Percentiles rank a stretch among this genome's conserved stretches.
Evolutionary conservation across 2,797 vertebrate genomes (phyloP).

Genomic region (Vespertilio murinus): DNA sequence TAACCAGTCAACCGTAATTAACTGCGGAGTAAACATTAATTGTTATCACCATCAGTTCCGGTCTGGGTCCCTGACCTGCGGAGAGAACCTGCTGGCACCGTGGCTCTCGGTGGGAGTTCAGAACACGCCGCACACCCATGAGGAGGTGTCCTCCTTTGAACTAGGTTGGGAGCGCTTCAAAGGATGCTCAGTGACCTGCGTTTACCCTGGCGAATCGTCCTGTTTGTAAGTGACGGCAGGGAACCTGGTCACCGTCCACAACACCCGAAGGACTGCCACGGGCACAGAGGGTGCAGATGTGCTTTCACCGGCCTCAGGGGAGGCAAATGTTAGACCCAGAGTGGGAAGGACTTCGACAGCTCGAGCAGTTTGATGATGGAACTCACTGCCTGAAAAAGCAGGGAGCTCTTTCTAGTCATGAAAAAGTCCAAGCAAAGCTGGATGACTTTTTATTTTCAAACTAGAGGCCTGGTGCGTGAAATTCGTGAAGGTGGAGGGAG

Average conservation of each 20-base stretch:
- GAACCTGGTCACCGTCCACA: background rate
- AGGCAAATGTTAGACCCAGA: background rate
- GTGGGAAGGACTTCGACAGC: background rate
- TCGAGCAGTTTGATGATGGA: background rate
- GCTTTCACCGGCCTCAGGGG: background rate
- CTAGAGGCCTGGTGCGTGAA: too few relatives aligned
- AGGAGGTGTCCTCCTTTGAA: background rate
- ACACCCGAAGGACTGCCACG: background rate
- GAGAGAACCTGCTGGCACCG: background rate
- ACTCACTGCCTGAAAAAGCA: background rate
- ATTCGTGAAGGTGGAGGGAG: fast-evolving
- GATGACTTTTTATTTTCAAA: constrained; percentile 10
- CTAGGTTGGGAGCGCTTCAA: constrained; percentile 10
- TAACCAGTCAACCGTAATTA: constrained; percentile 42
- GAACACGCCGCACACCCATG: background rate
- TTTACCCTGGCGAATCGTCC: background rate
- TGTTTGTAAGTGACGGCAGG: background rate
- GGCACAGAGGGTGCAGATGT: background rate
- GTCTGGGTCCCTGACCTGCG: constrained; percentile 24
- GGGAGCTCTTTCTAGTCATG: background rate
- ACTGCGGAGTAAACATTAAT: constrained; percentile 59
- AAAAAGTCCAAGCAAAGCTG: constrained; percentile 19
- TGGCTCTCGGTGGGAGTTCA: constrained; percentile 1
- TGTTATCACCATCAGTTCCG: background rate
- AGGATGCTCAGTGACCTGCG: constrained; percentile 19